A percentile compares a stretch with the other conserved stretches of the same genome.
phyloP scores from a whole-genome alignment of 2,888 invertebrate species.

The Mesorhabditis spiculigera region DNA sequence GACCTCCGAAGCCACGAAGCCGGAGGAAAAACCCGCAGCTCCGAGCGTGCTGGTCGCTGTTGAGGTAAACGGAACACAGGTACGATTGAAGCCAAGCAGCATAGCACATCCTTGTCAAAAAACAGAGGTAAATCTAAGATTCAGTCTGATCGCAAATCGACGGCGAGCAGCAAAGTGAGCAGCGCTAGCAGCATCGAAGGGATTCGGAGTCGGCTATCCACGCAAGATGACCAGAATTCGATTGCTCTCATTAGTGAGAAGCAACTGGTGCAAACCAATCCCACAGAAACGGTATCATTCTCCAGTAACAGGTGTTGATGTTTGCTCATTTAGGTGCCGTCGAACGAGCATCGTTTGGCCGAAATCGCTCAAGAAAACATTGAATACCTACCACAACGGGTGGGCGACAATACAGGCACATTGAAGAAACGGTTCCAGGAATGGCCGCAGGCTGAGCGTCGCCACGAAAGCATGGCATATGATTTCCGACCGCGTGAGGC shows the following conservation, averaged over 20 bases:
- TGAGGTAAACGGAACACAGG: neutral
- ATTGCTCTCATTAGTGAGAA: conserved; percentile 1
- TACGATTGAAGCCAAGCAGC: too few relatives aligned
- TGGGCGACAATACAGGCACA: neutral
- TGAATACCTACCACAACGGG: neutral
- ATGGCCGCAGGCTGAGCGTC: neutral
- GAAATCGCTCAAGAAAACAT: conserved; percentile 5
- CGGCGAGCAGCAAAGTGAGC: neutral
- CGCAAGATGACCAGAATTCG: conserved; percentile 1
- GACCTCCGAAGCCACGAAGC: neutral
- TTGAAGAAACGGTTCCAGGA: neutral
- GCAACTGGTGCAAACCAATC: neutral
- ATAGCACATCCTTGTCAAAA: too few relatives aligned
- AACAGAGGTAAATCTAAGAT: neutral
- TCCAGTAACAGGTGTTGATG: too few relatives aligned
- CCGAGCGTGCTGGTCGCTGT: neutral
- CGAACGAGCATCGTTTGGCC: neutral
- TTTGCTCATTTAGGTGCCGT: too few relatives aligned
- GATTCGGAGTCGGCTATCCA: neutral
- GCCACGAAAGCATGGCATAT: too few relatives aligned
- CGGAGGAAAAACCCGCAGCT: neutral
- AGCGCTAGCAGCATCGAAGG: conserved; percentile 3
- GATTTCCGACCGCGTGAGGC: neutral
- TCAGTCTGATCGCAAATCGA: neutral
- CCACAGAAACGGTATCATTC: too few relatives aligned